Base-by-base conservation (phyloP, 2,113 vertebrate species). In the Campylomormyrus numenius region DNA sequence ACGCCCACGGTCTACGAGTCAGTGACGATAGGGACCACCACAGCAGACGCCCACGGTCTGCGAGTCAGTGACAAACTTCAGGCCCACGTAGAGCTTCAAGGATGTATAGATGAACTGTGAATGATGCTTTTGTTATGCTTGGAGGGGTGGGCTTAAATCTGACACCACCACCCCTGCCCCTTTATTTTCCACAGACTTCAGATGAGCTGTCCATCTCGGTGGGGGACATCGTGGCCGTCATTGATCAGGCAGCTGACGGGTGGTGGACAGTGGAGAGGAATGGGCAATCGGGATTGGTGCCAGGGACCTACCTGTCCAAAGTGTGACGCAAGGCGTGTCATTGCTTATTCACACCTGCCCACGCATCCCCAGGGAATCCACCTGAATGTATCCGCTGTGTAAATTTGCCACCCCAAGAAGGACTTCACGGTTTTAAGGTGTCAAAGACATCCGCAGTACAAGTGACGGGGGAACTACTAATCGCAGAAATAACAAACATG, bases 251-350 rank as follows among this genome's bases (percentile, higher is more conserved):
- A 0, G 96, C 96, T 1, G 97, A 99, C 0, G 98, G 98, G 88
- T 99, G 98, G 98, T 99, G 98, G 98, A 97, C 93, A 11, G 98
- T 96, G 85, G 93, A 97, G 80, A 95, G 94, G 88, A 96, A 98
- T 0, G 97, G 97, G 46, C 86, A 92, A 9, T 93, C 89, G 45
- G 98, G 98, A 83, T 94, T 98, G 1, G 98, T 99, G 91, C 98
- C 98, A 6, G 98, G 98, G 2, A 97, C 98, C 8, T 99, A 99
- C 70, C 95, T 99, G 0, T 88, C 94, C 91, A 96, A 96, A 93
- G 95, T 96, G 90, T 98, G 93, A 97, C 1, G 2, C n/a, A 0
- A 21, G 49, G n/a, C 13, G 17, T 62, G 42, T 35, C 8, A 89
- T 7, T 5, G 56, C 24, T 27, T 24, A 49, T 49, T 49, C 15